Evolutionary conservation across 2,888 invertebrate genomes (phyloP).

Genomic region (Lacanobia oleracea): DNA sequence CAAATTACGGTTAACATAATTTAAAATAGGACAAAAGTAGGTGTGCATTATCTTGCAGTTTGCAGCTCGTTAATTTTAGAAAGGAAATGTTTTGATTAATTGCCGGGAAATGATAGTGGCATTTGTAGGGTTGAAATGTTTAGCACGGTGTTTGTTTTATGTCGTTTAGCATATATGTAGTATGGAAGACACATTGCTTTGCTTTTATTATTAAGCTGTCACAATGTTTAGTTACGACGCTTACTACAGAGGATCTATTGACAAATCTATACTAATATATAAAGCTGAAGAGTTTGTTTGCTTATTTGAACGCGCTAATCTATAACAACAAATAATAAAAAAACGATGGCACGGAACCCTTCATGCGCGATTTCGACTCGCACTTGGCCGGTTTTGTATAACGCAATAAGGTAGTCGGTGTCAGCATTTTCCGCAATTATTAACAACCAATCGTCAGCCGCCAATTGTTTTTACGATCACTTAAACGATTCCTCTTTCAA

Average conservation of each 20-base stretch:
- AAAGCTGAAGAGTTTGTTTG: no score
- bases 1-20: conserved; percentile 17
- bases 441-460: no score
- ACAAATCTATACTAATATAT: no score
- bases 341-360: no score
- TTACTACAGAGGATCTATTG: not conserved
- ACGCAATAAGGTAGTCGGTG: no score
- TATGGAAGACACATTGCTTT: not conserved
- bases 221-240: not conserved
- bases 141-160: conserved; percentile 17
- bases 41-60: conserved; percentile 37
- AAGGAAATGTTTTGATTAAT: conserved; percentile 60
- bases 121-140: conserved; percentile 35
- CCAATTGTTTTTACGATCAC: conserved; percentile 13
- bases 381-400: no score
- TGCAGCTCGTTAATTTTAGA: conserved; percentile 54
- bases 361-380: no score
- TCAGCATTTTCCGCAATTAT: no score
- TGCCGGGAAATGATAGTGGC: conserved; percentile 27
- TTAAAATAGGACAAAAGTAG: conserved; percentile 25
- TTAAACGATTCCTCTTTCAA: not conserved
- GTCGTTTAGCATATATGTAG: not conserved
- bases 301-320: no score
- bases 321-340: no score
- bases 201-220: not conserved